Conservation (phyloP, 2,797 vertebrate species). For the Pangasius krempfi region DNA sequence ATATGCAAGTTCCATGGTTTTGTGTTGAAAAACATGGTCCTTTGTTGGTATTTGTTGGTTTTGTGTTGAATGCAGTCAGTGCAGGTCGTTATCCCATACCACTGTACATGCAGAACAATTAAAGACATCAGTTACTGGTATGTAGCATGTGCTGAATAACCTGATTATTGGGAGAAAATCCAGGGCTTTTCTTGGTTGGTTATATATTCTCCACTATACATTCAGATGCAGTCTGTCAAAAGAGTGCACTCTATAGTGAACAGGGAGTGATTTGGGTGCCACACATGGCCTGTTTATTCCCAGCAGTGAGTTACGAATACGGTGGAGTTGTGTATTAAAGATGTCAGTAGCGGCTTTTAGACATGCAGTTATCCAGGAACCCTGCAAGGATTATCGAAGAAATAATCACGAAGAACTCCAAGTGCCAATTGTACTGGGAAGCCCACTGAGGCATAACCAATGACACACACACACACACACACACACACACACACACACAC, state of each 20-base stretch:
- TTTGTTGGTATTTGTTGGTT: neutral
- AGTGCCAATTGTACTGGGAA: neutral
- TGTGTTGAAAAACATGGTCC: neutral
- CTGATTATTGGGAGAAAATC: neutral
- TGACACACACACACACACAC: neutral
- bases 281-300: neutral
- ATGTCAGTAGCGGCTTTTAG: slow-evolving; percentile 11
- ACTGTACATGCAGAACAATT: neutral
- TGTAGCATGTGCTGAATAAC: neutral
- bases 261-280: neutral
- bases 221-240: neutral
- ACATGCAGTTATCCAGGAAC: neutral
- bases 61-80: neutral
- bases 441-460: neutral
- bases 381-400: neutral
- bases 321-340: neutral
- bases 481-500: neutral
- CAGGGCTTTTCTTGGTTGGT: neutral
- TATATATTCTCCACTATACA: neutral
- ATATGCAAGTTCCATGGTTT: neutral
- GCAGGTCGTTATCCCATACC: neutral
- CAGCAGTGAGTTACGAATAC: neutral
- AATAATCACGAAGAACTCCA: slow-evolving; percentile 1
- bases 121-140: neutral
- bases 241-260: neutral